A percentile compares a stretch with the other conserved stretches of the same genome.
phyloP scores from a whole-genome alignment of 1,140 invertebrate genomes.

The Elysia chlorotica region DNA sequence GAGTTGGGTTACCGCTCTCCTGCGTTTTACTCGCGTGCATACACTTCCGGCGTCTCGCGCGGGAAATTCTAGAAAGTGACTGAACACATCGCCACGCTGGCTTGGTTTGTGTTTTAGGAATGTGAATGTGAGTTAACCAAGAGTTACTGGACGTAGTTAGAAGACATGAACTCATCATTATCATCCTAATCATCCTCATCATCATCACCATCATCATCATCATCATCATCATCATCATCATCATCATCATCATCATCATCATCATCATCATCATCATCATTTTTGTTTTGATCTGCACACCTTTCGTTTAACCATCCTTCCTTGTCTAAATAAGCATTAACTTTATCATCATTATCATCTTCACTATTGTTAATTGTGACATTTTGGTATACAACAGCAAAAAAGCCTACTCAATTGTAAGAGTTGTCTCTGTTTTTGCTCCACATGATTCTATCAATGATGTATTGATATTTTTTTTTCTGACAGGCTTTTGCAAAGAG shows the following conservation, averaged over 20 bases:
- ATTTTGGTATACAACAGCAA: no score
- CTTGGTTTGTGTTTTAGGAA: not conserved
- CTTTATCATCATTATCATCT: not conserved
- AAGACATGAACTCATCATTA: not conserved
- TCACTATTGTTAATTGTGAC: no score
- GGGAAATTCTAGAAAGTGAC: not conserved
- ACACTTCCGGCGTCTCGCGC: not conserved
- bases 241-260: not conserved
- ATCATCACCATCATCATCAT: not conserved
- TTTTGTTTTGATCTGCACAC: not conserved
- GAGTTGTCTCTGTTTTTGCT: no score
- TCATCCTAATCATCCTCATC: not conserved
- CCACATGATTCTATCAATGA: no score
- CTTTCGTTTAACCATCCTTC: not conserved
- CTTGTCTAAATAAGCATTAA: not conserved
- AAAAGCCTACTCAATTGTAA: no score
- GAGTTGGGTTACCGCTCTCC: not conserved
- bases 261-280: not conserved
- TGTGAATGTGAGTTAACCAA: no score
- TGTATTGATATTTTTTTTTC: no score
- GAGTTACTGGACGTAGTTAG: not conserved
- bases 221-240: not conserved
- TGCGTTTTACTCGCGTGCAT: not conserved
- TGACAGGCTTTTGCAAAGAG: no score
- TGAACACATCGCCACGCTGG: not conserved